Evolutionary conservation across 1,140 invertebrate genomes (phyloP), one percentile per base, ranked within the genome.

Genomic region (Drosophila neocordata): DNA sequence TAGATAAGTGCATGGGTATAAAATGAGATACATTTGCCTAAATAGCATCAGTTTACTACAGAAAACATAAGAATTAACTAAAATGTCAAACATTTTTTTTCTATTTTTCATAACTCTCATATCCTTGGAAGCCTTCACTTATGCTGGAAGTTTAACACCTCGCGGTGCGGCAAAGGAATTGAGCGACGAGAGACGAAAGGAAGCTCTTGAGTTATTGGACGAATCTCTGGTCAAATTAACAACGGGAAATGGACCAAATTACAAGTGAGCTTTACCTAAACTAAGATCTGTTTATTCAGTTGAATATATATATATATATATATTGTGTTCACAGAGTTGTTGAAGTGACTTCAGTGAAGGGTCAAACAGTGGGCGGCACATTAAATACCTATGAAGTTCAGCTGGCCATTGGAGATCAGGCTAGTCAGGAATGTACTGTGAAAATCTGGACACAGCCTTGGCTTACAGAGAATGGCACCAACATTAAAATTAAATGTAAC

Each of bases 401-500:
- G 35, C 71, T 83, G 1, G 8, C 41, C 18, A 15, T 4, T 8
- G 24, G 18, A 31, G 38, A 34, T 4, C 2, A 59, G 1, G 52
- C n/a, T 8, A 15, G 15, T 6, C 73, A 73, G 18, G 22, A 74
- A 18, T 77, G 70, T 35, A 67, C 56, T 2, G 64, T 80, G 0
- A 35, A 62, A 20, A 67, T 83, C 34, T 77, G 70, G 64, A 12
- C 52, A n/a, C 68, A 63, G 27, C 56, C 67, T 0, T 83, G 77
- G 77, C 65, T 74, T 4, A 11, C 22, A 56, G 24, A 71, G 24
- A 67, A 77, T 11, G 74, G 62, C 24, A 80, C 75, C 4, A 67
- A 77, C 18, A 51, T 83, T 8, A 65, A 53, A 4, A 69, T 83
- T 4, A 1, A 74, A 2, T 79, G 77, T 27, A 24, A 8, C 12